Conservation (phyloP, 2,797 vertebrate species). For the Glyptemys insculpta region DNA sequence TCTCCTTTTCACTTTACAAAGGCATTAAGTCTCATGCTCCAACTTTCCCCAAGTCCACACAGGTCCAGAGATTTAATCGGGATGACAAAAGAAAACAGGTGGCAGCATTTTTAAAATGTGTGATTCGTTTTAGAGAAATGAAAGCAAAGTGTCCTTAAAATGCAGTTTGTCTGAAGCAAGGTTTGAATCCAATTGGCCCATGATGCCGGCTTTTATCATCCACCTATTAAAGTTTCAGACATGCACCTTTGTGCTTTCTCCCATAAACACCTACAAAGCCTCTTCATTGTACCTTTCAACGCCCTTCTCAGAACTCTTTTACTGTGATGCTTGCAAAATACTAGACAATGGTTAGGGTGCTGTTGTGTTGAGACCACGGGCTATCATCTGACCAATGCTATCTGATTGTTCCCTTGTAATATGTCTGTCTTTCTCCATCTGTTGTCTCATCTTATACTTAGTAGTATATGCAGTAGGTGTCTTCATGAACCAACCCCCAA, state of each 20-base stretch:
- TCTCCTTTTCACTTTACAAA: neutral
- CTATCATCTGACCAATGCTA: neutral
- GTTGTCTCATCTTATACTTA: neutral
- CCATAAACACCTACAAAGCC: neutral
- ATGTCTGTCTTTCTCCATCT: neutral
- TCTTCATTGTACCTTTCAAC: neutral
- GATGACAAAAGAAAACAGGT: neutral
- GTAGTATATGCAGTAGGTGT: neutral
- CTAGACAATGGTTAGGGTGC: neutral
- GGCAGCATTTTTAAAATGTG: neutral
- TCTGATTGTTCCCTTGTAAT: neutral
- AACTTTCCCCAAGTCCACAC: rapidly evolving
- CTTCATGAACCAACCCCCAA: neutral
- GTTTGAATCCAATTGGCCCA: neutral
- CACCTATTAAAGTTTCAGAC: neutral
- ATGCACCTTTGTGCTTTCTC: neutral
- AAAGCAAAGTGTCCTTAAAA: neutral
- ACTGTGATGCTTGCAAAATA: neutral
- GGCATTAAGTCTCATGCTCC: neutral
- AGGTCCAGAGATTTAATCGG: neutral
- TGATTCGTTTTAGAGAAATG: neutral
- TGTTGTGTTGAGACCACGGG: neutral
- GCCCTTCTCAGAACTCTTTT: neutral
- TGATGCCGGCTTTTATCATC: neutral
- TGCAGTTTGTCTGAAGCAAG: neutral